Percentiles rank a stretch among this genome's conserved stretches.
Evolutionary conservation across 1,140 invertebrate species (phyloP).

Genomic region (Aradophagus sp.): DNA sequence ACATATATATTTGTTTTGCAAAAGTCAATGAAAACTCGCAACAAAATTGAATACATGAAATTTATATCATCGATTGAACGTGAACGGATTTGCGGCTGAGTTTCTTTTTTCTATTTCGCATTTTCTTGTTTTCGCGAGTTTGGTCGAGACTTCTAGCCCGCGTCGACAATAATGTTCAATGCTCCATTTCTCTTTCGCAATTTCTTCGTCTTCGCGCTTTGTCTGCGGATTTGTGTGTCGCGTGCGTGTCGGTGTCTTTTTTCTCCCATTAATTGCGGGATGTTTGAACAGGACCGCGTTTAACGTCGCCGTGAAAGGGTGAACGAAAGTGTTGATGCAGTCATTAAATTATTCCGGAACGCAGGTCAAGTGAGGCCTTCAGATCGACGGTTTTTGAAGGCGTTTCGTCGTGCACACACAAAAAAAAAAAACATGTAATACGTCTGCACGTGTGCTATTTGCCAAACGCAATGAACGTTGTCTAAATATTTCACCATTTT

Average conservation of each 20-base stretch:
- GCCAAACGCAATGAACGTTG: constrained; percentile 32
- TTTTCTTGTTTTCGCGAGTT: constrained; percentile 7
- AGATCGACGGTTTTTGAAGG: constrained; percentile 51
- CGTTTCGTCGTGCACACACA: constrained; percentile 32
- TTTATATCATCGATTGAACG: no score
- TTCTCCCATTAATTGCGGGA: constrained; percentile 43
- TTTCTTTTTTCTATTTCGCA: constrained; percentile 7
- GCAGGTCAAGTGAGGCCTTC: constrained; percentile 48
- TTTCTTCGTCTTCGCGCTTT: constrained; percentile 25
- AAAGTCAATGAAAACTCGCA: no score
- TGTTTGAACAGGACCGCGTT: constrained; percentile 34
- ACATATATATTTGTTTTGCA: no score
- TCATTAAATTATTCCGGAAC: constrained; percentile 57
- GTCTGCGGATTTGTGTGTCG: constrained; percentile 5
- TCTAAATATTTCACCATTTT: no score
- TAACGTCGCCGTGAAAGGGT: constrained; percentile 40
- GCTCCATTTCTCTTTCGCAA: background rate
- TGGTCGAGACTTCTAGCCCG: constrained; percentile 4
- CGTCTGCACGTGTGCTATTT: constrained; percentile 11
- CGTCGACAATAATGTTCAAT: constrained; percentile 20
- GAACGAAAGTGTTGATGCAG: constrained; percentile 55
- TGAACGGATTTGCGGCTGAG: no score
- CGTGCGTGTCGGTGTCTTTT: constrained; percentile 18
- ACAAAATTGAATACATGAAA: no score
- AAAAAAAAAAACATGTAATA: constrained; percentile 33